phyloP scores from a whole-genome alignment of 2,113 vertebrate genomes.

The Alligator sinensis region DNA sequence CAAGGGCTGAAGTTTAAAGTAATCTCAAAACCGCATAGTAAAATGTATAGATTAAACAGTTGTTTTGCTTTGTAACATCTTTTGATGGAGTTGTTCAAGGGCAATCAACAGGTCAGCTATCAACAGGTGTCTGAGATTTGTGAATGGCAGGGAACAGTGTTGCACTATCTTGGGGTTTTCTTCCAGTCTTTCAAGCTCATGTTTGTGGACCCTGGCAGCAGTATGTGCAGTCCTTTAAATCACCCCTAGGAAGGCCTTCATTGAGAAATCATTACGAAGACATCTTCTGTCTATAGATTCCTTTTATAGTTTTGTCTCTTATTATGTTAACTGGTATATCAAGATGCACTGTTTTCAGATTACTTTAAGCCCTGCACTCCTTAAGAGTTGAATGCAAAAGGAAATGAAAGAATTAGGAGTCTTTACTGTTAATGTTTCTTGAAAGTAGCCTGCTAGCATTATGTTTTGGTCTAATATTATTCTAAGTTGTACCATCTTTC shows the following conservation, averaged over 20 bases:
- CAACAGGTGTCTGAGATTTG: conserved; percentile 24
- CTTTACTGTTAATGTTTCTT: background rate
- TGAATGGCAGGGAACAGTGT: conserved; percentile 38
- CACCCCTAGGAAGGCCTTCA: no score
- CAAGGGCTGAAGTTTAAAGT: background rate
- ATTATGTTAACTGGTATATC: background rate
- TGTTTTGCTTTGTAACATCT: conserved; percentile 5
- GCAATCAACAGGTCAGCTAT: background rate
- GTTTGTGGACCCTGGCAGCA: background rate
- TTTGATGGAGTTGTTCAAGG: conserved; percentile 45
- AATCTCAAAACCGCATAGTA: conserved; percentile 9
- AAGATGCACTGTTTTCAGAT: background rate
- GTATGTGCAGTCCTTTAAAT: background rate
- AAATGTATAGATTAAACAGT: conserved; percentile 46
- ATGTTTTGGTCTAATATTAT: background rate
- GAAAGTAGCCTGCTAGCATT: background rate
- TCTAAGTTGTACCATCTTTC: background rate
- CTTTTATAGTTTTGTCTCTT: background rate
- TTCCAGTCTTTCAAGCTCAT: background rate
- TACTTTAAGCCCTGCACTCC: background rate
- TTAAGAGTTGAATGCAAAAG: background rate
- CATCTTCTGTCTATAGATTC: background rate
- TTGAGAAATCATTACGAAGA: background rate
- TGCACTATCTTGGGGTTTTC: conserved; percentile 13
- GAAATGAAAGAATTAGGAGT: background rate